Base-by-base conservation (phyloP, 2,888 invertebrate genomes). In the Diarsia mendica region DNA sequence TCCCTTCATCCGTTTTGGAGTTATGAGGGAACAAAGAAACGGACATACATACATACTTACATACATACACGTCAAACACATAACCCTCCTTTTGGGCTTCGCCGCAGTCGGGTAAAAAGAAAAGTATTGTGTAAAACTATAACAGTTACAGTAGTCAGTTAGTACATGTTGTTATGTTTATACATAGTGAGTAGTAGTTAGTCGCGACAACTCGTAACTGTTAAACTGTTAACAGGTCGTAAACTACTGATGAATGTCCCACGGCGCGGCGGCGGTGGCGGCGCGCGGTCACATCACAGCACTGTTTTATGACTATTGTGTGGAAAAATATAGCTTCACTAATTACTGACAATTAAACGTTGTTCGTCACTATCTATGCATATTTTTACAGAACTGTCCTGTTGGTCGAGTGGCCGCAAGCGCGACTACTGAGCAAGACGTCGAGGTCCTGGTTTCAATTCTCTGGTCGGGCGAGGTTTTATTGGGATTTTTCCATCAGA, bases 211-310 rank as follows among this genome's bases (percentile, higher is more conserved):
- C 65, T 78, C 77, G 72, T 81, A 70, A 83, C 74, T 13, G 70
- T 74, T 68, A 82, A 64, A 83, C 74, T 11, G 70, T 74, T 68
- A 82, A 64, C 72, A 18, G 75, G 46, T 82, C 81, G 83, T 82
- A 83, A 82, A 82, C 79, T 18, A 58, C 51, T 82, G 71, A 79
- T 83, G 68, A 75, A 61, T 61, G 20, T 20, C 83, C 83, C 64
- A 23, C 76, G 53, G 53, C 33, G 66, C 44, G n/a, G n/a, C n/a
- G n/a, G n/a, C n/a, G n/a, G 49, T 8, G 20, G 49, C 23, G 55
- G 23, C 23, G 13, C 11, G 64, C 9, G 18, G 33, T 10, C 39
- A 44, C 67, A n/a, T 15, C 64, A 63, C 72, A 66, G 55, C 48
- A 61, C 23, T 23, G 70, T 74, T 61, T 75, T 79, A 79, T 48